Base-by-base conservation (phyloP, 2,113 vertebrate species). In the Rhinogobius similis region DNA sequence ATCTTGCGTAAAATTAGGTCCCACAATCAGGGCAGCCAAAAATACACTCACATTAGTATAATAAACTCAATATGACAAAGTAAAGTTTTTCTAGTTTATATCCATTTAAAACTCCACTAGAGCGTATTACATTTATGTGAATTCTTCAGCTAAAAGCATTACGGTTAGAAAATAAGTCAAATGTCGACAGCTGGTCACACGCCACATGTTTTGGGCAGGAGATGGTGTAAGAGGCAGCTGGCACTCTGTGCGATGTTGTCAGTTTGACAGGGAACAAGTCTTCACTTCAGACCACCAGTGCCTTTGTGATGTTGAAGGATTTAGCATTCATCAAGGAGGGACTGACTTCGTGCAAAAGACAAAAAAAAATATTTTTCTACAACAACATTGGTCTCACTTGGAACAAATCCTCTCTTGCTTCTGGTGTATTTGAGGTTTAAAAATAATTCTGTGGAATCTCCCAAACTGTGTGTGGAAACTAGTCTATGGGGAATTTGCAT, bases 171-270 rank as follows among this genome's bases (percentile, higher is more conserved):
- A 71, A 70, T 68, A 39, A 82, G 77, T 65, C 61, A 76, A 70
- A 36, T 66, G 5, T 36, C 52, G 72, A 79, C 77, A 73, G 68
- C 63, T 75, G 52, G 32, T 36, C 32, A 36, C 32, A 36, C 32
- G 32, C 48, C 74, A 76, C 56, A 81, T 79, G 73, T 76, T 83
- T 72, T 29, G 44, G 41, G 53, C 68, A 58, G 69, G 68, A 56
- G 66, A 65, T 62, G 1, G 18, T 86, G 46, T 63, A 41, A n/a
- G 36, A 70, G 62, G 70, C 64, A 65, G 41, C 68, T 72, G 70
- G 65, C 44, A 59, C 32, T 70, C 67, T 65, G 68, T 70, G 21
- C 65, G 48, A 67, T 67, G 44, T 65, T 76, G 32, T 50, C 50
- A 64, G 23, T 77, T 29, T 38, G 29, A 63, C 13, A 55, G 36